Base-by-base conservation (phyloP, 1,140 invertebrate genomes). In the Frieseomelitta varia region DNA sequence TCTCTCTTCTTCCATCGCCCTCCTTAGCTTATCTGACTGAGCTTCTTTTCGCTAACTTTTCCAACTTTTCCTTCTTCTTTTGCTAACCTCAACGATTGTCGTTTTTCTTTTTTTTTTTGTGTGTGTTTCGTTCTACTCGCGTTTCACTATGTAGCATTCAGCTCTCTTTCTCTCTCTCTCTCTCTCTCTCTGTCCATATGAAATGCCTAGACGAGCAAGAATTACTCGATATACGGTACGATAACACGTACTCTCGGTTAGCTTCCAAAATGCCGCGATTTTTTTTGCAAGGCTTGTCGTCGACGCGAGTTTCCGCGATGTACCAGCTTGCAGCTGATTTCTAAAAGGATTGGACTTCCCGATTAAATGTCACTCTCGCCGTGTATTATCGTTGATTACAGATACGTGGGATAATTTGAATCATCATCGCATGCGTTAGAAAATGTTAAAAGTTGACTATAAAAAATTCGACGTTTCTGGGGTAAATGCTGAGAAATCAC, bases 191-290 rank as follows among this genome's bases (percentile, higher is more conserved):
- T 19, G 61, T 65, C 72, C 76, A 84, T 88, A 68, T 68, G 58
- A 79, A 77, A 87, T 87, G 80, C 67, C 65, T 58, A 12, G 6
- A 17, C n/a, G 34, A 19, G 30, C 72, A 19, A 30, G 73, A 51
- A 76, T 82, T 76, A 68, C 53, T 34, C 61, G 72, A 82, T 51
- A 47, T 10, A 14, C 30, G 6, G 1, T 10, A 58, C 79, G 69
- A 81, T 73, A 73, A 81, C 79, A 63, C 56, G 55, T 72, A 72
- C 39, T 61, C 55, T 14, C 19, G 19, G 24, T 24, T 39, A 53
- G 69, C n/a, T 73, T 63, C 15, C 19, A 34, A 73, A 72, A 81
- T 34, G 68, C 69, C 15, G 21, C 21, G 2, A 2, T 8, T 47
- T 67, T n/a, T 65, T 30, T 67, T 67, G 47, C 61, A 21, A 1